Evolutionary conservation across 2,797 vertebrate species (phyloP).

Genomic region (Anguilla obscura): DNA sequence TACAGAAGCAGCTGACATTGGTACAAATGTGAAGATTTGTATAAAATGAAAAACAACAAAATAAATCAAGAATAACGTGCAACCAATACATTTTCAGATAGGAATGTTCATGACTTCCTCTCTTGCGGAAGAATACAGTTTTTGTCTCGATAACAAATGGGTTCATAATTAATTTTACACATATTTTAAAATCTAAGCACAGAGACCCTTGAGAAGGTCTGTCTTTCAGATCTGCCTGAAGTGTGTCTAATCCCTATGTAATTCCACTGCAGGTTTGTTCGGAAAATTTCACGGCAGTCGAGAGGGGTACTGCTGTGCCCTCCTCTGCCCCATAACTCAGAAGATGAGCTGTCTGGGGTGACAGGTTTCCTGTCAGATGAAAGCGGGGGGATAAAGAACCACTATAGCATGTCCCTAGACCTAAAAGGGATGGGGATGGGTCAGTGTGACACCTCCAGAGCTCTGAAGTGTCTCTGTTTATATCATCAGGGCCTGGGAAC

Average conservation of each 20-base stretch:
- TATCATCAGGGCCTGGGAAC: constrained; percentile 74
- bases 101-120: constrained; percentile 9
- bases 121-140: not conserved
- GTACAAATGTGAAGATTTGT: not conserved
- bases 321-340: constrained; percentile 79
- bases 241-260: constrained; percentile 70
- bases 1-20: not conserved
- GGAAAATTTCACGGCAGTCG: constrained; percentile 83
- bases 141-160: constrained; percentile 62
- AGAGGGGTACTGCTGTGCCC: constrained; percentile 74
- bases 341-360: constrained; percentile 71
- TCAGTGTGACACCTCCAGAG: constrained; percentile 73
- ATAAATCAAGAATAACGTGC: constrained; percentile 12
- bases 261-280: constrained; percentile 79
- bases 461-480: constrained; percentile 80
- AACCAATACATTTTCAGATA: not conserved
- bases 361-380: constrained; percentile 79
- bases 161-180: constrained; percentile 61
- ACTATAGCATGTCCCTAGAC: constrained; percentile 71
- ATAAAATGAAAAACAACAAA: not conserved
- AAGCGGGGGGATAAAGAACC: constrained; percentile 83
- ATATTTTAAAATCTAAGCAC: constrained; percentile 49
- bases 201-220: constrained; percentile 49
- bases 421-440: constrained; percentile 76
- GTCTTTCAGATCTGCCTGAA: constrained; percentile 60